Evolutionary conservation across 2,888 invertebrate genomes (phyloP), one percentile per base, ranked within the genome.

Genomic region (Aethes cnicana): DNA sequence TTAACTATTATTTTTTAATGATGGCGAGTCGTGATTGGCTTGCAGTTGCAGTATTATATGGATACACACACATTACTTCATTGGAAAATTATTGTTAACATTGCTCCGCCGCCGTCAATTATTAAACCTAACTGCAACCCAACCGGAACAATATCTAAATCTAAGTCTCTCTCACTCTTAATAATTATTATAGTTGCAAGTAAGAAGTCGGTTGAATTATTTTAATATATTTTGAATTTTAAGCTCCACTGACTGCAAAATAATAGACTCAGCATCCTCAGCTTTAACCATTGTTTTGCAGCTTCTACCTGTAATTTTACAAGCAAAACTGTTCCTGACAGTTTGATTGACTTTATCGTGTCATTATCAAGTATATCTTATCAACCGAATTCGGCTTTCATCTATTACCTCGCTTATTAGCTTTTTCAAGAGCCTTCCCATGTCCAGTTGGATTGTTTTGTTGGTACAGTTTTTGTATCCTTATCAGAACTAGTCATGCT

Each of bases 391-490:
- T 54, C 60, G 57, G 54, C 57, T 61, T 58, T 59, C 59, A 57
- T 37, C 57, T 63, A 70, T 69, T 73, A 71, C 66, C 61, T 55
- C 60, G 71, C 62, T 70, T 79, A 79, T 80, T 80, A 77, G 62
- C 71, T 56, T 71, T 67, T 68, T 77, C 57, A 67, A 78, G 77
- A 72, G 77, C 64, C 62, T 72, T 69, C 72, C 63, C 46, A 17
- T 23, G 41, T 21, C 23, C 6, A 36, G 14, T 17, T n/a, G 23
- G 43, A 37, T 44, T 32, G 17, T 35, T 17, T 28, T 32, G 16
- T 37, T 44, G 37, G 36, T 50, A 20, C 23, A 2, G 20, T 36
- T 30, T 43, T 37, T 37, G 11, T 11, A 9, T 12, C 18, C 28
- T 50, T 43, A 36, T 49, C 49, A 28, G 21, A 3, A 36, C 2